Base-by-base conservation (phyloP, 23 tunicate species). In the Trididemnum miniatum region DNA sequence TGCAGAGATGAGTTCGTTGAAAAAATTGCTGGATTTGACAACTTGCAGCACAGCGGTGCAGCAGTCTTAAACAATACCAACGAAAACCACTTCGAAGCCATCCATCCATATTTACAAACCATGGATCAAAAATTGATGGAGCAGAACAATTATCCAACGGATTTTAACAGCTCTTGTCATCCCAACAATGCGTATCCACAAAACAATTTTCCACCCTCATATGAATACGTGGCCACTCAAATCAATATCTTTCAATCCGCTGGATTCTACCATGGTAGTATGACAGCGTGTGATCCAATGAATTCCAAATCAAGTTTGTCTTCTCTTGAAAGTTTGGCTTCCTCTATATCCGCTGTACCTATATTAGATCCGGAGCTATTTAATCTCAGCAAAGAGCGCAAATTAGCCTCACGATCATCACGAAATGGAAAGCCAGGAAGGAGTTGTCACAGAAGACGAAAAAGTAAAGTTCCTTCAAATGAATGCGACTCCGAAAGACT, bases 291-390 rank as follows among this genome's bases (percentile, higher is more conserved):
- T 18, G 79, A 37, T 2, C 29, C 79, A 39, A 3, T 73, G 27
- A 18, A 4, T 38, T 73, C 79, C 20, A 73, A 73, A 77, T 77
- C 82, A 23, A 32, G 65, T 77, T 34, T 77, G 25, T 51, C 81
- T 2, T 83, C 87, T 2, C 71, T 83, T 22, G 81, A 83, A 76
- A 74, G 73, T 27, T 30, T 83, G 4, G 73, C 87, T 26, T 83
- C 87, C 26, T 83, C 87, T 35, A 83, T 83, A n/a, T 73, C 81
- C 18, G 39, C 87, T 4, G 20, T 49, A 22, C 87, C 87, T n/a
- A 59, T 83, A 27, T 36, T 83, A 36, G 87, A 83, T 83, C 81
- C 87, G 2, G 87, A 73, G 32, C 69, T 83, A 34, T 83, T 83
- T 44, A 32, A 28, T 28, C 36, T 76, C 1, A 60, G 49, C 60